Conservation (phyloP, 2,797 vertebrate genomes). For the Sebastiscus albofasciatus region DNA sequence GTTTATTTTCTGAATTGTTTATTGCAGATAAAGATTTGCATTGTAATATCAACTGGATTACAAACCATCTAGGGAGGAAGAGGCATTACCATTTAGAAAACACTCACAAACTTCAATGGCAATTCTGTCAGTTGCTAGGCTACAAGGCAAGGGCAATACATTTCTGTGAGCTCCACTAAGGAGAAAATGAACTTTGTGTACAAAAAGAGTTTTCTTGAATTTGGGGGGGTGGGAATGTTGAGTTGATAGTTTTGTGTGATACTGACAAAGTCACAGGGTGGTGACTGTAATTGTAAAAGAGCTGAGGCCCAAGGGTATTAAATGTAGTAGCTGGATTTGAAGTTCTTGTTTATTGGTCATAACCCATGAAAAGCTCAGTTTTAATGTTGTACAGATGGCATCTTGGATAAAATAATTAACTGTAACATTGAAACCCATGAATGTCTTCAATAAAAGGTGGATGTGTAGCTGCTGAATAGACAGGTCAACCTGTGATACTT, state of each 20-base stretch:
- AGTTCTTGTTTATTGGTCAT: background rate
- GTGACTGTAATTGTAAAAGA: slow-evolving; percentile 5
- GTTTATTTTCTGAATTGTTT: slow-evolving; percentile 62
- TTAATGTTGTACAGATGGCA: background rate
- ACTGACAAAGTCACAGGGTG: slow-evolving; percentile 22
- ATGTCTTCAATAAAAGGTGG: slow-evolving; percentile 13
- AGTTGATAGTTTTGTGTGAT: slow-evolving; percentile 20
- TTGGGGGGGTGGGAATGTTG: background rate
- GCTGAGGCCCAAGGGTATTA: background rate
- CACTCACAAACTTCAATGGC: slow-evolving; percentile 66
- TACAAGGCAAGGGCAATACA: slow-evolving; percentile 70
- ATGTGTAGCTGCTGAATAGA: background rate
- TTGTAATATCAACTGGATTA: slow-evolving; percentile 64
- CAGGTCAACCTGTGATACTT: background rate
- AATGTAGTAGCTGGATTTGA: background rate
- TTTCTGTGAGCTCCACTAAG: slow-evolving; percentile 56
- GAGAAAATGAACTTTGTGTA: slow-evolving; percentile 59
- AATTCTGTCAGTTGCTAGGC: slow-evolving; percentile 73
- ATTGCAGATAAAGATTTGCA: slow-evolving; percentile 73
- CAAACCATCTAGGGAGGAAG: slow-evolving; percentile 62
- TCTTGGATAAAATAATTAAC: slow-evolving; percentile 16
- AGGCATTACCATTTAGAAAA: slow-evolving; percentile 69
- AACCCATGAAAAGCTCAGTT: background rate
- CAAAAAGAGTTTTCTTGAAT: slow-evolving; percentile 44
- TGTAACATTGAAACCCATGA: slow-evolving; percentile 12